Evolutionary conservation across 2,113 vertebrate genomes (phyloP), one percentile per base, ranked within the genome.

Genomic region (Python bivittatus): DNA sequence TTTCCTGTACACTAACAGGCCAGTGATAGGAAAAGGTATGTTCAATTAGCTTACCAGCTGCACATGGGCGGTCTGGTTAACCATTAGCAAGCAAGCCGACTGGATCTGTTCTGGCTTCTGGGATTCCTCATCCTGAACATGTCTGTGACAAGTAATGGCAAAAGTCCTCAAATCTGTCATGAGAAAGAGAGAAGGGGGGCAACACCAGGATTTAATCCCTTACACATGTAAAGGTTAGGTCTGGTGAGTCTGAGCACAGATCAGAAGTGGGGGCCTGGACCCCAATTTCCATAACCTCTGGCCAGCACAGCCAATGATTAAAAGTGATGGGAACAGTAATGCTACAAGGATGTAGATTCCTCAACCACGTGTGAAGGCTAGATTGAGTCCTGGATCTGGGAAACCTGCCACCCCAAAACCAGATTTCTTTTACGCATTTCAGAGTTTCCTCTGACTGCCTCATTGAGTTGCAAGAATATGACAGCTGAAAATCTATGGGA

Each of bases 31-130:
- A 93, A 53, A 96, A 94, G 90, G 33, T 88, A 7, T 68, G 88
- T 93, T 94, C 93, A 89, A 86, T 58, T 22, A 94, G 93, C 0
- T 56, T 92, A 17, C 89, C 95, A 93, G 95, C 84, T 44, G 48
- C 79, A n/a, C 17, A 90, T 90, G 33, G 94, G 95, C 94, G 61
- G 91, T 33, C 88, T 92, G 96, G 95, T 97, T 97, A 97, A 97
- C 96, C 86, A 96, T 96, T 96, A 92, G 91, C 25, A 79, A 88
- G 89, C 29, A 58, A 22, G 15, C 20, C 22, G 68, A 27, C 38
- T 0, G 44, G 88, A 53, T 68, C 44, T 89, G 86, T 84, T 96
- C 95, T 92, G 93, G 89, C 93, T 93, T 92, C 91, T 68, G 58
- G 92, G 94, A 94, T 96, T 95, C 96, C 95, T 95, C 48, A 13